A percentile compares a stretch with the other conserved stretches of the same genome.
Evolutionary conservation across 2,797 vertebrate species (phyloP).

Genomic region (Siniperca scherzeri): DNA sequence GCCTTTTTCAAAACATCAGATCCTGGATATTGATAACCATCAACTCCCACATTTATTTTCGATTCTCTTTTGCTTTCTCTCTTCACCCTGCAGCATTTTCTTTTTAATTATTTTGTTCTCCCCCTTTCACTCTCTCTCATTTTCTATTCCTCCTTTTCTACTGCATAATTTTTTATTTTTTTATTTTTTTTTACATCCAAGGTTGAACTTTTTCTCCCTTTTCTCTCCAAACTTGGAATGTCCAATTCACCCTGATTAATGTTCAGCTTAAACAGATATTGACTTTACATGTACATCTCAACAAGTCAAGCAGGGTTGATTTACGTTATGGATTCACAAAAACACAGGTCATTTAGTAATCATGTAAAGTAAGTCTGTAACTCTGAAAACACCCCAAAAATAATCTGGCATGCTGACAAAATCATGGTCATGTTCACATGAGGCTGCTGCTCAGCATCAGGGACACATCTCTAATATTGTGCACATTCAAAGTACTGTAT

Average conservation of each 20-base stretch:
- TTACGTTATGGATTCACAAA: background rate
- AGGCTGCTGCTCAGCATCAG: background rate
- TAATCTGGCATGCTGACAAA: background rate
- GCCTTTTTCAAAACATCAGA: background rate
- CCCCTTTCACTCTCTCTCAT: background rate
- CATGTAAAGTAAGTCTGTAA: background rate
- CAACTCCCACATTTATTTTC: background rate
- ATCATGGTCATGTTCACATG: background rate
- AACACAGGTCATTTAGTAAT: background rate
- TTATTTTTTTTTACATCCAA: background rate
- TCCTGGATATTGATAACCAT: constrained; percentile 20
- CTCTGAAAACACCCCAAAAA: background rate
- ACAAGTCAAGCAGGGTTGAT: background rate
- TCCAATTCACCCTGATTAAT: background rate
- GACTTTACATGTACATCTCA: background rate
- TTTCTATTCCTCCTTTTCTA: background rate
- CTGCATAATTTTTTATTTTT: background rate
- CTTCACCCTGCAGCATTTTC: constrained; percentile 8
- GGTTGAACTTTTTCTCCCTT: background rate
- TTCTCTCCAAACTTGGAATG: background rate
- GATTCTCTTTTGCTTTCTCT: constrained; percentile 12
- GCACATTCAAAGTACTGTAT: background rate
- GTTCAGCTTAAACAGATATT: background rate
- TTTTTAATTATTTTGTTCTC: background rate
- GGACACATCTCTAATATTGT: background rate